These are phyloP conservation scores for Euclidia mi DNA, from an alignment of 2,888 invertebrate species.

Conservation along the genomic window DNA sequence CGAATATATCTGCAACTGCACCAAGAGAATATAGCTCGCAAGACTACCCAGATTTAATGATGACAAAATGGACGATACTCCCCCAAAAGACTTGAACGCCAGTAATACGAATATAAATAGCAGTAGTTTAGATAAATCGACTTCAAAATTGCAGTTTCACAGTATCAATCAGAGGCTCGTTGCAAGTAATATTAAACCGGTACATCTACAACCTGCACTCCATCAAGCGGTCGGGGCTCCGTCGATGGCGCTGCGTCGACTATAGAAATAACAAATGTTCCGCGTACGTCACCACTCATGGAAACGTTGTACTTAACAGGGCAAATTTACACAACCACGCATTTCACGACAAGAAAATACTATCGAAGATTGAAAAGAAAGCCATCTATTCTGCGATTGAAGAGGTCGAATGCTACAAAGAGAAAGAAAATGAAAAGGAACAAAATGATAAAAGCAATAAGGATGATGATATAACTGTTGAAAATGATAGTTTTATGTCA, in stretches of 20 bases:
- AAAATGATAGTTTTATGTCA: conserved; percentile 35
- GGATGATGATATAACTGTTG: conserved; percentile 37
- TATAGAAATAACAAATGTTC: conserved; percentile 82
- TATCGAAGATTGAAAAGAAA: conserved; percentile 83
- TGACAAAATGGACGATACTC: conserved; percentile 42
- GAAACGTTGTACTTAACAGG: conserved; percentile 83
- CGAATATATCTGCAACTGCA: conserved; percentile 8
- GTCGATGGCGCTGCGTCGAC: conserved; percentile 87
- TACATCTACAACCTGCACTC: conserved; percentile 85
- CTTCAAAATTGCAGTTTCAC: conserved; percentile 80
- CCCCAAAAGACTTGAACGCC: conserved; percentile 15
- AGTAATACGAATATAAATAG: too few species aligned
- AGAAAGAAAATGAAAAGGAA: conserved; percentile 57
- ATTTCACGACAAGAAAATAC: conserved; percentile 86
- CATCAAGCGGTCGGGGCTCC: conserved; percentile 62
- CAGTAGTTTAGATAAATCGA: conserved; percentile 39
- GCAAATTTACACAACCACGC: conserved; percentile 84
- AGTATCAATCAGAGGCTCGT: conserved; percentile 83
- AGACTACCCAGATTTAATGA: conserved; percentile 61
- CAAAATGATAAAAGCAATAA: conserved; percentile 22
- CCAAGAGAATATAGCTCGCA: conserved; percentile 37
- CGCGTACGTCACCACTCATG: conserved; percentile 82
- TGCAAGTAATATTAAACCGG: conserved; percentile 85
- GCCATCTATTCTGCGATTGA: conserved; percentile 78
- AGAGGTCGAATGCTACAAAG: conserved; percentile 68